phyloP scores from a whole-genome alignment of 2,888 invertebrate genomes.

The Leptinotarsa rubiginosa region DNA sequence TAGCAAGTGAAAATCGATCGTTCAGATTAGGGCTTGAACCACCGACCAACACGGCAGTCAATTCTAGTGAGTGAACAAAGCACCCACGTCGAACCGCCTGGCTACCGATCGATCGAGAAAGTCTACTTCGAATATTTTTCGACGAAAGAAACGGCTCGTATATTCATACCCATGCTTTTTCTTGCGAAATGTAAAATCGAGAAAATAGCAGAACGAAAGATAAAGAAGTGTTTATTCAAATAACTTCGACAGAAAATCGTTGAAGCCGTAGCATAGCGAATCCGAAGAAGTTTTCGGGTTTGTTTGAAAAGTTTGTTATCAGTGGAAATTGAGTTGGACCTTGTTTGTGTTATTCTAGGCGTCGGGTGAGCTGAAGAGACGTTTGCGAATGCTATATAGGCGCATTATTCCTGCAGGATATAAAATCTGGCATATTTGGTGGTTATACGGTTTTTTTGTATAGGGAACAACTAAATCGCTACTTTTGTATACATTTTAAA shows the following conservation, averaged over 20 bases:
- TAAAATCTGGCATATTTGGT: not conserved
- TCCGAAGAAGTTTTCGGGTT: not conserved
- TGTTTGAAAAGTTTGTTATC: slow-evolving; percentile 13
- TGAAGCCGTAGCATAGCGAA: slow-evolving; percentile 13
- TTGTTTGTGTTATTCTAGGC: slow-evolving; percentile 10
- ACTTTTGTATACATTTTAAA: too few relatives aligned
- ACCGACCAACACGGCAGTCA: too few relatives aligned
- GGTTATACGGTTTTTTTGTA: not conserved
- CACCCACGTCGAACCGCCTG: too few relatives aligned
- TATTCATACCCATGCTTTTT: not conserved
- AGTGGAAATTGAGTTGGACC: not conserved
- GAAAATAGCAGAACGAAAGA: slow-evolving; percentile 19
- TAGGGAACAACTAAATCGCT: too few relatives aligned
- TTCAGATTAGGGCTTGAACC: too few relatives aligned
- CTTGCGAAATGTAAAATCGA: not conserved
- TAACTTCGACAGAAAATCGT: slow-evolving; percentile 43
- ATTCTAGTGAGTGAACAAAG: too few relatives aligned
- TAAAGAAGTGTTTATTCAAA: slow-evolving; percentile 41
- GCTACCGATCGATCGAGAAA: too few relatives aligned
- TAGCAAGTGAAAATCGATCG: too few relatives aligned
- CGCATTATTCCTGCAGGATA: not conserved
- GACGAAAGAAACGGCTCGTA: too few relatives aligned
- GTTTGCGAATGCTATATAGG: not conserved
- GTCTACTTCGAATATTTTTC: too few relatives aligned
- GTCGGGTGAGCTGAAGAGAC: not conserved